phyloP scores from a whole-genome alignment of 2,888 invertebrate genomes.

The Drosophila rellima region DNA sequence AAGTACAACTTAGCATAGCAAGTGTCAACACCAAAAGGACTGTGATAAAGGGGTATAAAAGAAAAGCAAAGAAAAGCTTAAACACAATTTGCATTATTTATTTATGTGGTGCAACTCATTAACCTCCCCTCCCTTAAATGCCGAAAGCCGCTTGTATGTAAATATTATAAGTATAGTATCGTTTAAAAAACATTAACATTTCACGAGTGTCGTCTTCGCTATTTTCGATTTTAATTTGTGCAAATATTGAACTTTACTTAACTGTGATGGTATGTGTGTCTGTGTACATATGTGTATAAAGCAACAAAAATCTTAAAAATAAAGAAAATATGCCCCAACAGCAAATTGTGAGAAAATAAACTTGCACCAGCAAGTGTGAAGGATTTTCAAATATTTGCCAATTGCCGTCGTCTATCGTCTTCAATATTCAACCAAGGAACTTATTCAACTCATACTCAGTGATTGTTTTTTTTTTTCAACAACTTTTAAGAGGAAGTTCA shows the following conservation, averaged over 20 bases:
- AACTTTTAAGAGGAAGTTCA: slow-evolving; percentile 18
- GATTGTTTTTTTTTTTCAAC: slow-evolving; percentile 1
- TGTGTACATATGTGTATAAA: slow-evolving; percentile 4
- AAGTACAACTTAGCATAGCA: neutral
- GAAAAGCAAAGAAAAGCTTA: slow-evolving; percentile 2
- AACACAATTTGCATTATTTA: slow-evolving; percentile 50
- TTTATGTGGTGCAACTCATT: slow-evolving; percentile 49
- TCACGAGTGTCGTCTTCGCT: slow-evolving; percentile 47
- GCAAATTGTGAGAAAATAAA: slow-evolving; percentile 61
- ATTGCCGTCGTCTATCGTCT: slow-evolving; percentile 13
- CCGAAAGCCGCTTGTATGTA: slow-evolving; percentile 37
- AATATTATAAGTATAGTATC: slow-evolving; percentile 30
- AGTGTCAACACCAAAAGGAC: slow-evolving; percentile 6
- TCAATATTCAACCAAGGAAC: slow-evolving; percentile 23
- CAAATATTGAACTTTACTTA: slow-evolving; percentile 79
- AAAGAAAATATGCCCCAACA: slow-evolving; percentile 47
- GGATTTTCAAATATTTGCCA: slow-evolving; percentile 62
- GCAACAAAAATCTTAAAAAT: slow-evolving; percentile 36
- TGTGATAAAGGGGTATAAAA: slow-evolving; percentile 31
- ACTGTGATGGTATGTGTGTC: slow-evolving; percentile 42
- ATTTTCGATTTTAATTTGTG: slow-evolving; percentile 72
- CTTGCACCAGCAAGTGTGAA: slow-evolving; percentile 58
- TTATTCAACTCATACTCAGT: slow-evolving; percentile 3
- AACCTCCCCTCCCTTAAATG: slow-evolving; percentile 25
- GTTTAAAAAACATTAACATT: slow-evolving; percentile 51